Base-by-base conservation (phyloP, 2,888 invertebrate genomes). In the Gymnocheta viridis region DNA sequence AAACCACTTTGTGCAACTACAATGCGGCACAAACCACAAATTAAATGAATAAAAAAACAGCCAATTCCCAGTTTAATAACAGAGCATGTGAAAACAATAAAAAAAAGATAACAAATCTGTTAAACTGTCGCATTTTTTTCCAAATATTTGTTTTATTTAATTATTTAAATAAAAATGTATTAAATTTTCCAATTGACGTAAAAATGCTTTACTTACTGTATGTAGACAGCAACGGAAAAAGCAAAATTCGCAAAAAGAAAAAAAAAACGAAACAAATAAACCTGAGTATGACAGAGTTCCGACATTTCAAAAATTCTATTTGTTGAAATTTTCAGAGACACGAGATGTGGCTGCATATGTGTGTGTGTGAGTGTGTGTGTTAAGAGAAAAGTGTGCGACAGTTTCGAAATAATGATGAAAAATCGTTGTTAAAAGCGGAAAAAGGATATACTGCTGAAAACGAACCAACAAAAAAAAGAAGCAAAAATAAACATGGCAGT, bases 371-470 rank as follows among this genome's bases (percentile, higher is more conserved):
- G 6, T 56, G 27, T 72, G 22, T 24, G 5, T 51, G 24, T 27
- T 14, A 4, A 2, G n/a, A 54, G 9, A 19, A 9, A 19, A 47
- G 19, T 49, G 22, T 60, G 60, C 35, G 47, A 17, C 24, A 49
- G 44, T 69, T 51, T 51, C 17, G 60, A 74, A 51, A 80, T 69
- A 67, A 73, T 64, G 78, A 77, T 64, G 70, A 58, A 74, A 66
- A 67, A 58, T 79, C 38, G 66, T 69, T 72, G 51, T 85, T 51
- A 22, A 66, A 77, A 69, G 51, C 73, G 85, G 73, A 79, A 85
- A 80, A 79, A 47, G 85, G 74, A 85, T 66, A 78, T 78, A 67
- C 60, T 47, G 62, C 29, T 70, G 51, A 56, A 67, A 81, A 38
- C 49, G 49, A 35, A 67, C 4, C 9, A 67, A 54, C n/a, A 47